A percentile compares a stretch with the other conserved stretches of the same genome.
These are phyloP conservation scores for Eublepharis macularius DNA, from an alignment of 2,113 vertebrate species.

Conservation along the genomic window DNA sequence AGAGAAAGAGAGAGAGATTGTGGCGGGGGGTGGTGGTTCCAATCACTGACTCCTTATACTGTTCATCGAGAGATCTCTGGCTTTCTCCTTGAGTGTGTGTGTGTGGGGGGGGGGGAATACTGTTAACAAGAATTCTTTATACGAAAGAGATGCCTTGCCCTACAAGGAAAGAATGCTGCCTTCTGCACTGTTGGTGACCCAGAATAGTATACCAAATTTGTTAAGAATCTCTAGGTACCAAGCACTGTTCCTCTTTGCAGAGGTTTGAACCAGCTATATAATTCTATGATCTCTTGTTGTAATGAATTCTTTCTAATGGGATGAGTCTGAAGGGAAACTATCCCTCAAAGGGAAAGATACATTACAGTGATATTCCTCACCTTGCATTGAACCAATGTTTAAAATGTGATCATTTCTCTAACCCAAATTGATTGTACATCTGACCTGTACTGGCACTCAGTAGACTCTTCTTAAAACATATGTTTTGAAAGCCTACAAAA, in stretches of 20 bases:
- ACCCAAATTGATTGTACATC: background rate
- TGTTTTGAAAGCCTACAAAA: background rate
- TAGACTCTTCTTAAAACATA: background rate
- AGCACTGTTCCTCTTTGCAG: background rate
- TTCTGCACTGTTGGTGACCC: too few species aligned
- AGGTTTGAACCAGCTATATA: background rate
- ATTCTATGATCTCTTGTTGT: fast-evolving
- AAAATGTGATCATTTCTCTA: background rate
- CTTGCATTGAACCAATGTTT: background rate
- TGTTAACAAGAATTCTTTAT: too few species aligned
- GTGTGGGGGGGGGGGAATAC: too few species aligned
- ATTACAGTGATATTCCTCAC: background rate
- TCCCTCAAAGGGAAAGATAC: fast-evolving
- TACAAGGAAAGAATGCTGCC: too few species aligned
- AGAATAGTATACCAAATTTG: background rate
- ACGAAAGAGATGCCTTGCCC: too few species aligned
- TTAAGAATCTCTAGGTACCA: background rate
- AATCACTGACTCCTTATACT: too few species aligned
- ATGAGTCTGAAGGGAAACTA: fast-evolving
- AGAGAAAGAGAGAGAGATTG: too few species aligned
- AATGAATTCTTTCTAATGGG: background rate
- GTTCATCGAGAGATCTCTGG: too few species aligned
- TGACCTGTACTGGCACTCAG: background rate
- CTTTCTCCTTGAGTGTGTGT: too few species aligned
- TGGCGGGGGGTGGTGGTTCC: too few species aligned